Evolutionary conservation across 2,113 vertebrate genomes (phyloP), one percentile per base, ranked within the genome.

Genomic region (Hydrochoerus hydrochaeris): DNA sequence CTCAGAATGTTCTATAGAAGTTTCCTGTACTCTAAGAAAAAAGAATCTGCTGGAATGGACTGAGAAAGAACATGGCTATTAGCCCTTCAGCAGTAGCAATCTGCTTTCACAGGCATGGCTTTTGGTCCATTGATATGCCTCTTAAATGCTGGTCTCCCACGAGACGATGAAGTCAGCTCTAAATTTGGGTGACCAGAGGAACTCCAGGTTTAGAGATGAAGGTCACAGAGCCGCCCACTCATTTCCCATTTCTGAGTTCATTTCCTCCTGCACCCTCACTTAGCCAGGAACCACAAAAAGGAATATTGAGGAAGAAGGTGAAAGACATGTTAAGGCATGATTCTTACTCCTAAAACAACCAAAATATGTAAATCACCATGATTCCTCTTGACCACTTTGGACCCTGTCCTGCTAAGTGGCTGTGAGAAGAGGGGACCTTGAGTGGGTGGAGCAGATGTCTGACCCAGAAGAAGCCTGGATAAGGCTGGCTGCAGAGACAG

Each of bases 211-310:
- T 91, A 19, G 12, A 71, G 32, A 17, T 88, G 57, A 60, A 85
- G 16, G 7, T 0, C 10, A 35, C 8, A 58, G 30, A 54, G 0
- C 35, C 38, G 11, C 35, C 30, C 7, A 4, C 14, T 46, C 81
- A n/a, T 46, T 6, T 19, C 17, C 49, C 38, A 69, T 16, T 77
- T 60, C 30, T 58, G 24, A 77, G 49, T 71, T 75, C 9, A 28
- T 20, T 54, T 16, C 12, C 14, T 49, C 35, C 65, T 35, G 1
- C 10, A 86, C 20, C 16, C 20, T 60, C 62, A 69, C 57, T 85
- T 62, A 12, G 81, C n/a, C 69, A 82, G 67, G 81, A 85, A 85
- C 26, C 14, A 7, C 26, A 6, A 85, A 90, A 49, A 14, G 12
- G 6, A 11, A 89, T 54, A 41, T 6, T 65, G 46, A 71, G 41